Percentiles rank a stretch among this genome's conserved stretches.
Conservation (phyloP, 2,113 vertebrate genomes). For the Perca fluviatilis region DNA sequence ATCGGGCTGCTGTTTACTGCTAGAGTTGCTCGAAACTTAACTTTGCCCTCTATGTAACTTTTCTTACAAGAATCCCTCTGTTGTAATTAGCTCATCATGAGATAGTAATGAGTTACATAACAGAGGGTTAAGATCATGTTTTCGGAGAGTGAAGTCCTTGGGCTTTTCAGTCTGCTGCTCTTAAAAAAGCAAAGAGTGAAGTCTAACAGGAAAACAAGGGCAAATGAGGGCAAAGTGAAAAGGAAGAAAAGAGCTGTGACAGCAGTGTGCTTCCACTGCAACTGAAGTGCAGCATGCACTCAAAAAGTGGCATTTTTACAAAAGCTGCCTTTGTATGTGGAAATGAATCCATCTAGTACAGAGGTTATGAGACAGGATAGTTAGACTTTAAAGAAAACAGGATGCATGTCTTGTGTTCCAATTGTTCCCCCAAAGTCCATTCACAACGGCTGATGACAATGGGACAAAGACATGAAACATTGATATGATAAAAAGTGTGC, state of each 20-base stretch:
- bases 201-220: conserved; percentile 64
- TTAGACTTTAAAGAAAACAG: conserved; percentile 65
- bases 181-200: conserved; percentile 32
- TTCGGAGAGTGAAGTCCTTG: conserved; percentile 24
- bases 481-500: conserved; percentile 17
- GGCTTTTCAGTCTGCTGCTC: conserved; percentile 5
- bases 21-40: background rate
- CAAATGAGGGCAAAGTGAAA: conserved; percentile 47
- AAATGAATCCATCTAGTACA: conserved; percentile 56
- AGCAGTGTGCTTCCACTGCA: conserved; percentile 59
- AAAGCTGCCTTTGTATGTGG: conserved; percentile 29
- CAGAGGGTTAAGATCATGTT: conserved; percentile 31
- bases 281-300: conserved; percentile 22
- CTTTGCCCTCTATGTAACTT: background rate
- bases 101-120: conserved; percentile 24
- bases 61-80: background rate
- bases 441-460: conserved; percentile 53
- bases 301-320: conserved; percentile 30
- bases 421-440: conserved; percentile 49
- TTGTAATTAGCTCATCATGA: conserved; percentile 28
- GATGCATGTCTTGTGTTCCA: conserved; percentile 66
- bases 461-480: conserved; percentile 28
- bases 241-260: conserved; percentile 60
- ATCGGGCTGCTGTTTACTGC: conserved; percentile 1
- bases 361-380: conserved; percentile 67